Percentiles rank a stretch among this genome's conserved stretches.
These are phyloP conservation scores for Saccopteryx bilineata DNA, from an alignment of 2,113 vertebrate species.

Conservation along the genomic window DNA sequence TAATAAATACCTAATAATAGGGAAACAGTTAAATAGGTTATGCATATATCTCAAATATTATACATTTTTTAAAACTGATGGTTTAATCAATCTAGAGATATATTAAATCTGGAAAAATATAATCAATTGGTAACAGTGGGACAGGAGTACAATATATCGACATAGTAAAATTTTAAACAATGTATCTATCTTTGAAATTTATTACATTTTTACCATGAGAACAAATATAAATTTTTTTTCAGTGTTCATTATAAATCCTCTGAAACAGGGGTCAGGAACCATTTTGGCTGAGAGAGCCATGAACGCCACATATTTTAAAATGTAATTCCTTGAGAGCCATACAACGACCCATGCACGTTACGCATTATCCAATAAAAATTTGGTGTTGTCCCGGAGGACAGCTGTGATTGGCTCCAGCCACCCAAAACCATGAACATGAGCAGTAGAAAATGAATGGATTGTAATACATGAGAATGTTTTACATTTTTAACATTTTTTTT, in stretches of 20 bases:
- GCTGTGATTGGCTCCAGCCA: no score
- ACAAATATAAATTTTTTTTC: conserved; percentile 41
- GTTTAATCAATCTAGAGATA: conserved; percentile 22
- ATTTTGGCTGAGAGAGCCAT: no score
- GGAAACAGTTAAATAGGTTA: neutral
- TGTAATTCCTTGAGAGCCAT: no score
- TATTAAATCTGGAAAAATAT: conserved; percentile 62
- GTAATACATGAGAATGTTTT: no score
- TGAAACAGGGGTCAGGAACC: neutral
- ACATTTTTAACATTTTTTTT: no score
- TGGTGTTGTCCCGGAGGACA: no score
- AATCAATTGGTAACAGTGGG: conserved; percentile 36
- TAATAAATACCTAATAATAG: conserved; percentile 9
- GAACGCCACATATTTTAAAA: no score
- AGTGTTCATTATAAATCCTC: conserved; percentile 55
- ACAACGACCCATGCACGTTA: no score
- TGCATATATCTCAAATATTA: neutral
- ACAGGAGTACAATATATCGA: neutral
- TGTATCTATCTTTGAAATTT: conserved; percentile 9
- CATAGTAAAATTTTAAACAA: neutral
- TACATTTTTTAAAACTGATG: conserved; percentile 32
- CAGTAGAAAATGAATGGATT: no score
- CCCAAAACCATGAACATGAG: no score
- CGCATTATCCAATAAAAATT: no score
- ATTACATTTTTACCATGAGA: conserved; percentile 59